These are phyloP conservation scores for Pseudomyrmex gracilis DNA, from an alignment of 1,140 invertebrate genomes.

Conservation along the genomic window DNA sequence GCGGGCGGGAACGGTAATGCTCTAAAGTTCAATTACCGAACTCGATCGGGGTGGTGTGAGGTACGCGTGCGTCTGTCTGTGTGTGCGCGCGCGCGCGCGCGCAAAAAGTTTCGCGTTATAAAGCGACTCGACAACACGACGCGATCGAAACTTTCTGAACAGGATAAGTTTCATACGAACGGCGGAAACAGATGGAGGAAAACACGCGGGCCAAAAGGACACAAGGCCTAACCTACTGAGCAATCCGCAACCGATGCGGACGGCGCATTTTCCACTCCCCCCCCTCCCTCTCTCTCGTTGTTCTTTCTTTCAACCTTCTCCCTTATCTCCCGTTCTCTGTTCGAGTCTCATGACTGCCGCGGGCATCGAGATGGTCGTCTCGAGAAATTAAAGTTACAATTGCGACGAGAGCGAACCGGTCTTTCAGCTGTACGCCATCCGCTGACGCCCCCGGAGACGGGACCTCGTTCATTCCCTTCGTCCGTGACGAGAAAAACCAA, in stretches of 20 bases:
- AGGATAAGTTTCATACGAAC: conserved; percentile 53
- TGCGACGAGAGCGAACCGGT: conserved; percentile 3
- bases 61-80: too few species aligned
- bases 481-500: conserved; percentile 54
- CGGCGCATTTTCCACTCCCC: neutral
- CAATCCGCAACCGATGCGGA: neutral
- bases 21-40: conserved; percentile 59
- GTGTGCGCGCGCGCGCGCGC: neutral
- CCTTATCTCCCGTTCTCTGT: too few species aligned
- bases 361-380: conserved; percentile 43
- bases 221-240: neutral
- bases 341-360: conserved; percentile 20
- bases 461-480: conserved; percentile 48
- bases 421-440: conserved; percentile 15
- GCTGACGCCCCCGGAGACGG: conserved; percentile 25
- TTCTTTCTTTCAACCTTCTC: neutral
- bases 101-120: conserved; percentile 48
- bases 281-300: neutral
- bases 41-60: conserved; percentile 14
- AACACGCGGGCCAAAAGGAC: conserved; percentile 8
- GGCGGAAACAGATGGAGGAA: conserved; percentile 42
- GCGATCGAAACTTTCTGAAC: conserved; percentile 46
- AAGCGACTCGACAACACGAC: conserved; percentile 45
- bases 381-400: conserved; percentile 59
- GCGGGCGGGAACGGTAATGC: conserved; percentile 36